These are phyloP conservation scores for Cliona cf. orientalis DNA, from an alignment of 37 sponge, comb jelly and placozoan species.

Conservation along the genomic window DNA sequence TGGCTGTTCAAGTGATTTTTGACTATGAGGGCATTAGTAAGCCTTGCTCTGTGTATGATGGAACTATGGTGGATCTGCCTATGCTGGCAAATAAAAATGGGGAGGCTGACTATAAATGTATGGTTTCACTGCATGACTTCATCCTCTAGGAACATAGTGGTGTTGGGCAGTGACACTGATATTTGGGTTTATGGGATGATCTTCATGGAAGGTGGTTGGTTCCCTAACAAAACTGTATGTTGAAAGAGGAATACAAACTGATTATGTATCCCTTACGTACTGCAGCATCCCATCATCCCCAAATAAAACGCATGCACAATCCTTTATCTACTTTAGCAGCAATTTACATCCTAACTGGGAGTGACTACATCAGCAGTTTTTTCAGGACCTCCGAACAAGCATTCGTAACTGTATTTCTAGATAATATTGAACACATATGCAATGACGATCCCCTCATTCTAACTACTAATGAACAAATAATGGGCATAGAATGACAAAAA, in stretches of 20 bases:
- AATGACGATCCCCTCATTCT: too few species aligned
- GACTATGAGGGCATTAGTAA: too few species aligned
- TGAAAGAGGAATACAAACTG: too few species aligned
- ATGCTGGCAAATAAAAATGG: too few species aligned
- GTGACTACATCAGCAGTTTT: conserved; percentile 17
- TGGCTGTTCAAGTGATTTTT: too few species aligned
- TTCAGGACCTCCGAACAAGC: neutral
- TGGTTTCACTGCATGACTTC: conserved; percentile 2
- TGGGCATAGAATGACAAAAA: neutral
- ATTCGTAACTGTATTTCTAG: neutral
- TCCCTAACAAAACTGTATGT: neutral
- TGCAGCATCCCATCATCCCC: too few species aligned
- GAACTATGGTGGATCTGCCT: too few species aligned
- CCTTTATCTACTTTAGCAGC: neutral
- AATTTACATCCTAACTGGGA: conserved; percentile 3
- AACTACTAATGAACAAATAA: neutral
- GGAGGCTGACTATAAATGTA: conserved; percentile 12
- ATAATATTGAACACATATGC: neutral
- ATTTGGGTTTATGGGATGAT: conserved; percentile 20
- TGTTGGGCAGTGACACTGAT: conserved; percentile 12
- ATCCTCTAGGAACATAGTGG: neutral
- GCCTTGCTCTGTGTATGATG: too few species aligned
- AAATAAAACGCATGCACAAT: neutral
- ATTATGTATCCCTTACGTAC: too few species aligned
- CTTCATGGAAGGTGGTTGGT: neutral